These are phyloP conservation scores for Orius laevigatus DNA, from an alignment of 1,140 invertebrate species.

Conservation along the genomic window DNA sequence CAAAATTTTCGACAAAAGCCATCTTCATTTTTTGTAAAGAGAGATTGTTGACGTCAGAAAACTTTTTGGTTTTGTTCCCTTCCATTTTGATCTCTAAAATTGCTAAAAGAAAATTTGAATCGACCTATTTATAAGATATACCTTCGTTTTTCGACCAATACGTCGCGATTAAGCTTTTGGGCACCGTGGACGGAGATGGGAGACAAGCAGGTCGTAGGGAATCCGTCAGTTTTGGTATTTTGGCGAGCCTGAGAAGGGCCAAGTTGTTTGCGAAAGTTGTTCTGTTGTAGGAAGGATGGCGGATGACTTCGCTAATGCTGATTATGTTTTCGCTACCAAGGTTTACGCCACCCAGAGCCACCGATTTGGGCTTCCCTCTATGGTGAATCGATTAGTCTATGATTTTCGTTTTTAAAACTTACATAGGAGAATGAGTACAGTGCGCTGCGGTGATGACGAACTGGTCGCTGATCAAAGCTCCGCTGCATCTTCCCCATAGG, in stretches of 20 bases:
- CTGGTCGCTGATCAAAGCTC: slow-evolving; percentile 30
- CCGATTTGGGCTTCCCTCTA: slow-evolving; percentile 13
- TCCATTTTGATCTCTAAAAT: slow-evolving; percentile 6
- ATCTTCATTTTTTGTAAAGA: slow-evolving; percentile 3
- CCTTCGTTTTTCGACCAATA: slow-evolving; percentile 3
- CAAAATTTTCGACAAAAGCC: slow-evolving; percentile 4
- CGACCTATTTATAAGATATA: too few relatives aligned
- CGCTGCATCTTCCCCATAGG: slow-evolving; percentile 26
- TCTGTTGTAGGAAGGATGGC: slow-evolving; percentile 10
- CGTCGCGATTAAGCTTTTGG: background rate
- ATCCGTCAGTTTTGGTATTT: slow-evolving; percentile 2
- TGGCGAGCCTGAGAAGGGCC: slow-evolving; percentile 6
- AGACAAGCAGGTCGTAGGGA: slow-evolving; percentile 10
- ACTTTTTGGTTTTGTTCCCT: slow-evolving; percentile 7
- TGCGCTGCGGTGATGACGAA: slow-evolving; percentile 34
- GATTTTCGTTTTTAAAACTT: slow-evolving; percentile 8
- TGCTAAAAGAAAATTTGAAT: slow-evolving; percentile 6
- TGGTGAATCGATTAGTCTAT: background rate
- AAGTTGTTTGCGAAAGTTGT: slow-evolving; percentile 6
- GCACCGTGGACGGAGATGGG: background rate
- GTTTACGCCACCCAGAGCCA: slow-evolving; percentile 22
- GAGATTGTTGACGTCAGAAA: slow-evolving; percentile 2
- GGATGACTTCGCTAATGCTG: slow-evolving; percentile 2
- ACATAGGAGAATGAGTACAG: slow-evolving; percentile 23
- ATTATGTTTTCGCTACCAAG: slow-evolving; percentile 12